Evolutionary conservation across 2,888 invertebrate genomes (phyloP).

Genomic region (Lottia scabra): DNA sequence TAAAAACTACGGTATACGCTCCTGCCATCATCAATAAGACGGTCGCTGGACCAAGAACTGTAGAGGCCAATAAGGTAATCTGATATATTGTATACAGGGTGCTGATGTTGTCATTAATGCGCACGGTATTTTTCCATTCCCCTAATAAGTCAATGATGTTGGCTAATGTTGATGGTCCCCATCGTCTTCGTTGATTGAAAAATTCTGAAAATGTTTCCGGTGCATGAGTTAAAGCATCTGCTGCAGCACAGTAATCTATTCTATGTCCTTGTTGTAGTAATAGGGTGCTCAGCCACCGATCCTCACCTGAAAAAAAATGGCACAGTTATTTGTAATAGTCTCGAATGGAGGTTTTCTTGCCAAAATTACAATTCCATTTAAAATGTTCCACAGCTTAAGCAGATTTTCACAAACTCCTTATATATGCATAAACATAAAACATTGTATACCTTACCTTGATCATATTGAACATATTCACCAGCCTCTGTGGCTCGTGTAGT

Average conservation of each 20-base stretch:
- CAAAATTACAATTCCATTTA: background rate
- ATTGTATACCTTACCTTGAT: slow-evolving; percentile 82
- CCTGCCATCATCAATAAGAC: slow-evolving; percentile 91
- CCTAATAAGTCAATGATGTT: slow-evolving; percentile 92
- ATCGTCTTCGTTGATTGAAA: slow-evolving; percentile 96
- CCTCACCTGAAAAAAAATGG: slow-evolving; percentile 84
- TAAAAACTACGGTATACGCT: slow-evolving; percentile 96
- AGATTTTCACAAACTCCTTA: no score
- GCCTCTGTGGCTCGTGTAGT: slow-evolving; percentile 80
- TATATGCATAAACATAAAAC: background rate
- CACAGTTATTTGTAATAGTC: no score
- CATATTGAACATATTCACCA: slow-evolving; percentile 88
- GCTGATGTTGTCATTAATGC: slow-evolving; percentile 59
- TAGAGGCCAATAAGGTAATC: slow-evolving; percentile 51
- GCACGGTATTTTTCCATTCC: slow-evolving; percentile 56
- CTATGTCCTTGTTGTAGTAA: slow-evolving; percentile 97
- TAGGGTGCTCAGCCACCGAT: slow-evolving; percentile 97
- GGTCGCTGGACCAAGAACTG: slow-evolving; percentile 57
- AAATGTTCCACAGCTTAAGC: background rate
- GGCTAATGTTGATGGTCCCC: slow-evolving; percentile 99
- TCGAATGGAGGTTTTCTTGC: no score
- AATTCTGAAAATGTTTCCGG: slow-evolving; percentile 82
- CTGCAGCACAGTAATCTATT: slow-evolving; percentile 98
- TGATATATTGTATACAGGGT: slow-evolving; percentile 59
- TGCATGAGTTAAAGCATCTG: slow-evolving; percentile 97